phyloP scores from a whole-genome alignment of 1,140 invertebrate genomes.

The Saccostrea glomerata region DNA sequence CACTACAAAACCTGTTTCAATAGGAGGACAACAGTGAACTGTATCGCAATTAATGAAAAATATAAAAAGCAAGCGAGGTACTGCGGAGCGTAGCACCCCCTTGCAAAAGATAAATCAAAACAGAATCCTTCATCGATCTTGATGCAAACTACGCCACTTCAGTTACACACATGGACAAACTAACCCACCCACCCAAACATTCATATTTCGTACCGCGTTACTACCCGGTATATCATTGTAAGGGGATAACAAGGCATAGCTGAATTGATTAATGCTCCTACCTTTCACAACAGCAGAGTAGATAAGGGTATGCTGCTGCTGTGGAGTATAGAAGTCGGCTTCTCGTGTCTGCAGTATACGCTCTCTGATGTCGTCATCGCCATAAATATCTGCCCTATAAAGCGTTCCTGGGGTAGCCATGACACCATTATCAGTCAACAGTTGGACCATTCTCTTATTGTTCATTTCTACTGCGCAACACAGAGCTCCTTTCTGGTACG shows the following conservation, averaged over 20 bases:
- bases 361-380: conserved; percentile 12
- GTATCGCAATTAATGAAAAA: no score
- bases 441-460: conserved; percentile 4
- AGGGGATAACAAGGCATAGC: no score
- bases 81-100: no score
- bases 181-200: no score
- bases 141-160: no score
- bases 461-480: conserved; percentile 39
- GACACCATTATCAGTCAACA: conserved; percentile 16
- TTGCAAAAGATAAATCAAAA: no score
- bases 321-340: conserved; percentile 12
- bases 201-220: no score
- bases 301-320: conserved; percentile 6
- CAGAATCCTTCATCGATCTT: no score
- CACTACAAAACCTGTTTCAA: neutral
- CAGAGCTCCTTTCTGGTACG: conserved; percentile 16
- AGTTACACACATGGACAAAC: no score
- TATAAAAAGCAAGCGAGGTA: no score
- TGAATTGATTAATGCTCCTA: neutral
- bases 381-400: conserved; percentile 15
- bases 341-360: conserved; percentile 23
- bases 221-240: no score
- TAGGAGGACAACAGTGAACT: neutral
- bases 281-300: conserved; percentile 38
- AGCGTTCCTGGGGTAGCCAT: conserved; percentile 36